Conservation (phyloP, 2,113 vertebrate species). For the Thinocorus orbignyianus region DNA sequence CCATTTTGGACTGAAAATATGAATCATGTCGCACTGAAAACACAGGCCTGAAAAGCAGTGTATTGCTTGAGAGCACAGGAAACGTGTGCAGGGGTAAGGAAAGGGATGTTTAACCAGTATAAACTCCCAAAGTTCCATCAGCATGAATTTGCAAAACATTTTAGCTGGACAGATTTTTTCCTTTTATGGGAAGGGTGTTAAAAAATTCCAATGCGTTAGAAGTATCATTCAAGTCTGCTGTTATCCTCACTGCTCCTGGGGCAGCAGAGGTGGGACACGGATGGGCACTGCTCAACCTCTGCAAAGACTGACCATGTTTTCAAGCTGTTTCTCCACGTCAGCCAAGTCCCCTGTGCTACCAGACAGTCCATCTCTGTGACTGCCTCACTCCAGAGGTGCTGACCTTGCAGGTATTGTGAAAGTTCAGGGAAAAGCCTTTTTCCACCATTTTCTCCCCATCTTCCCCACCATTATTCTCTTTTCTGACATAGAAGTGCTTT, state of each 20-base stretch:
- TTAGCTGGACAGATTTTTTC: not conserved
- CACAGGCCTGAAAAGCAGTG: not conserved
- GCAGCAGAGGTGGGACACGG: not conserved
- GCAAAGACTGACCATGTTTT: not conserved
- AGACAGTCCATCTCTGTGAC: not conserved
- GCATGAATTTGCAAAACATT: not conserved
- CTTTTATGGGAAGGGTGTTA: not conserved
- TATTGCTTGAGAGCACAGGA: not conserved
- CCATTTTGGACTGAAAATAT: not conserved
- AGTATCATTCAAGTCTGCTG: rapidly evolving
- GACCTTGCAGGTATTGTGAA: not conserved
- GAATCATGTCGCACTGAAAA: not conserved
- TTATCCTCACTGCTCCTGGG: not conserved
- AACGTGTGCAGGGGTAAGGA: not conserved
- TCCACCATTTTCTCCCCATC: not conserved
- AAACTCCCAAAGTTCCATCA: not conserved
- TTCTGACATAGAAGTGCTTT: not conserved
- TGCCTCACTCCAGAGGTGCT: not conserved
- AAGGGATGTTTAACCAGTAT: not conserved
- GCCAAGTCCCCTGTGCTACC: not conserved
- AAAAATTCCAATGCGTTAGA: not conserved
- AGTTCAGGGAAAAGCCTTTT: not conserved
- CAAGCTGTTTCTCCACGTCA: not conserved
- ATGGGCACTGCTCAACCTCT: rapidly evolving
- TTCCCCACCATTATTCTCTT: not conserved